Conservation (phyloP, 2,888 invertebrate species). For the Phalera bucephala region DNA sequence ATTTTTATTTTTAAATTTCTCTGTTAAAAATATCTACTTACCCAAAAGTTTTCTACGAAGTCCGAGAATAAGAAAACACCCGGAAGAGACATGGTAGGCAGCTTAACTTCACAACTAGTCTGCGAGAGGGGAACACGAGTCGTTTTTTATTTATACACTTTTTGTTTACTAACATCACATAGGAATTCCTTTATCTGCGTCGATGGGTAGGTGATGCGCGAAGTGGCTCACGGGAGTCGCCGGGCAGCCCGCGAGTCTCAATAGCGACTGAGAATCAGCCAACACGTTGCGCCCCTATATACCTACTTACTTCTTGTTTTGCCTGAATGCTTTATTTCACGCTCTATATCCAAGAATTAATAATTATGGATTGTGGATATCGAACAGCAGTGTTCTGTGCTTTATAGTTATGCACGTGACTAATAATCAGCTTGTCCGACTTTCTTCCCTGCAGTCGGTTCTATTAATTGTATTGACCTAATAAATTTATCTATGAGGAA, state of each 20-base stretch:
- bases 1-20: conserved; percentile 1
- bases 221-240: conserved; percentile 33
- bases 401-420: conserved; percentile 33
- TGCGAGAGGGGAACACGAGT: conserved; percentile 55
- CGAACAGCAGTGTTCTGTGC: conserved; percentile 34
- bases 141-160: conserved; percentile 72
- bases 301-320: conserved; percentile 68
- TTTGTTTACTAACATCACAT: conserved; percentile 79
- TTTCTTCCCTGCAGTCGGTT: conserved; percentile 44
- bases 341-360: conserved; percentile 77
- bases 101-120: conserved; percentile 60
- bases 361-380: conserved; percentile 65
- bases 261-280: conserved; percentile 58
- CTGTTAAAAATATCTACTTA: conserved; percentile 44
- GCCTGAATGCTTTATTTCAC: conserved; percentile 74
- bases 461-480: conserved; percentile 47
- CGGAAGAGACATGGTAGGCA: conserved; percentile 69
- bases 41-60: conserved; percentile 78
- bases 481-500: conserved; percentile 46
- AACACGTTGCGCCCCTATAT: conserved; percentile 70
- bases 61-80: conserved; percentile 71
- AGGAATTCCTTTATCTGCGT: conserved; percentile 56
- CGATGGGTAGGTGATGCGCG: conserved; percentile 35
- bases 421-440: conserved; percentile 41
- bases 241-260: conserved; percentile 50